Evolutionary conservation across 2,113 vertebrate species (phyloP).

Genomic region (Gymnogyps californianus): DNA sequence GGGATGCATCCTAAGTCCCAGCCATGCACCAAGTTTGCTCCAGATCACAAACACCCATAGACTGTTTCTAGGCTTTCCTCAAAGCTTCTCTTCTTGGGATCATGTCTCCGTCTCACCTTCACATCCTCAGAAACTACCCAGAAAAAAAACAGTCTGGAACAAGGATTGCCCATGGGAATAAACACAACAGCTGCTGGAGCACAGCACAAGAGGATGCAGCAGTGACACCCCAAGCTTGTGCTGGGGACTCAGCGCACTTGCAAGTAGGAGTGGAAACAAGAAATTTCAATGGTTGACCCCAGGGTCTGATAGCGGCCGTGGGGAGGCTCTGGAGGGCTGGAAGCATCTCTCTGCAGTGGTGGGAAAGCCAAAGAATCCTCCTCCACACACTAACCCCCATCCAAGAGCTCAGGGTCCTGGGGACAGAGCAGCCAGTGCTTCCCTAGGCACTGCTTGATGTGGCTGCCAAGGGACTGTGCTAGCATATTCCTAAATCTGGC

Average conservation of each 20-base stretch:
- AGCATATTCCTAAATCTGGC: neutral
- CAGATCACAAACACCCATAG: neutral
- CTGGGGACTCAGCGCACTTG: neutral
- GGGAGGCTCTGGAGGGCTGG: neutral
- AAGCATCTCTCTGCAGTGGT: neutral
- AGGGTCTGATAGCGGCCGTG: rapidly evolving
- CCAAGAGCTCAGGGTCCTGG: neutral
- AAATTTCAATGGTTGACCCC: neutral
- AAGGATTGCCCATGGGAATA: neutral
- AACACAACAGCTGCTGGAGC: neutral
- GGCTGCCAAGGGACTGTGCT: neutral
- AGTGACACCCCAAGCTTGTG: neutral
- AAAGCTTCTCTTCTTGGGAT: neutral
- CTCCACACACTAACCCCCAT: neutral
- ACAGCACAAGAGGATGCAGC: neutral
- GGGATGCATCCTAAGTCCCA: rapidly evolving
- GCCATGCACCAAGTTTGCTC: neutral
- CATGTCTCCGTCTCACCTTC: neutral
- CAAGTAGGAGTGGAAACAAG: neutral
- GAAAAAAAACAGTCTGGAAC: neutral
- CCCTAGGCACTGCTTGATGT: neutral
- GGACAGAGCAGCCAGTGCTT: neutral
- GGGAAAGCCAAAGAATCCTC: neutral
- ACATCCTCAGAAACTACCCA: neutral
- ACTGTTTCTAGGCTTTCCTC: neutral